phyloP scores from a whole-genome alignment of 2,888 invertebrate genomes.

The Meiosimyza decipiens region DNA sequence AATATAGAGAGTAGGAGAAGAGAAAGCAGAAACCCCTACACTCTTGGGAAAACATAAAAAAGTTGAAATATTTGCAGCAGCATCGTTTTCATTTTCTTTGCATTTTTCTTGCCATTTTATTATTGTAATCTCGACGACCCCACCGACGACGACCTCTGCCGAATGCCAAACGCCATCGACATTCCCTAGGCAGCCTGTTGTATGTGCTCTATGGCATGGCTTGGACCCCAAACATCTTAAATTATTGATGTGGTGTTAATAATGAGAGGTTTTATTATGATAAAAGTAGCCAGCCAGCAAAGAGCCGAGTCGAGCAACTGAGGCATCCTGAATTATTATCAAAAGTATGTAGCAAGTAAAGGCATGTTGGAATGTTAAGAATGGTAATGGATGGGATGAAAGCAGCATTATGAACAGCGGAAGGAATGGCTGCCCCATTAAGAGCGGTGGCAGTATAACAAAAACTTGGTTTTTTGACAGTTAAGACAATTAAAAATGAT shows the following conservation, averaged over 20 bases:
- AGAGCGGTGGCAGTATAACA: too few relatives aligned
- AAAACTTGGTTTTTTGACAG: too few relatives aligned
- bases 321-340: too few relatives aligned
- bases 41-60: conserved; percentile 7
- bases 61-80: conserved; percentile 14
- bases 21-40: neutral
- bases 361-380: too few relatives aligned
- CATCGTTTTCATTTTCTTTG: conserved; percentile 19
- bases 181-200: neutral
- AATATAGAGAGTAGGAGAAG: neutral
- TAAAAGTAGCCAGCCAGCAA: neutral
- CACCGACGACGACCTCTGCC: neutral
- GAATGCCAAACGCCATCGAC: neutral
- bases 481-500: too few relatives aligned
- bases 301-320: too few relatives aligned
- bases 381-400: too few relatives aligned
- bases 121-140: too few relatives aligned
- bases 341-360: too few relatives aligned
- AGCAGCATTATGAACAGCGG: too few relatives aligned
- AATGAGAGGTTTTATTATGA: conserved; percentile 13
- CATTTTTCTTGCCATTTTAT: conserved; percentile 4
- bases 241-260: conserved; percentile 18
- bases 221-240: neutral
- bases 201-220: too few relatives aligned
- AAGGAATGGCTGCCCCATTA: too few relatives aligned